These are phyloP conservation scores for rabbit (Oryctolagus cuniculus) DNA, from an alignment of 2,113 vertebrate species.

Conservation along the genomic window DNA sequence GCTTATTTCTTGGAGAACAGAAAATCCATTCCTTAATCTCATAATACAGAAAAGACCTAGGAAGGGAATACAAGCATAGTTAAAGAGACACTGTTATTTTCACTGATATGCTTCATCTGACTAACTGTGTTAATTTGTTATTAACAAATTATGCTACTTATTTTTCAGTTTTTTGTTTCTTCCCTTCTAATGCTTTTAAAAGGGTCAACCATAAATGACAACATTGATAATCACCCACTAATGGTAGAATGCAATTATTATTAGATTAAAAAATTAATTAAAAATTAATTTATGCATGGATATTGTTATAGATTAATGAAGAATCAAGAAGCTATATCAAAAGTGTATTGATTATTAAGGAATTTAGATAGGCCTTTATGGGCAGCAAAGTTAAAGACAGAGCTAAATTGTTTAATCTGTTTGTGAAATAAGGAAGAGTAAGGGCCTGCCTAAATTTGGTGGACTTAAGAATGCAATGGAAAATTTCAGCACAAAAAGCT, in stretches of 20 bases:
- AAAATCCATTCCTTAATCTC: conserved; percentile 54
- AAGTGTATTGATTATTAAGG: background rate
- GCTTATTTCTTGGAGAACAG: conserved; percentile 48
- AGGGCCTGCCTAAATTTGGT: background rate
- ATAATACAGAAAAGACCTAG: conserved; percentile 20
- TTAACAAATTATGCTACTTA: background rate
- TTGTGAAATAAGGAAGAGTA: background rate
- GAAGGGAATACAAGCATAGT: background rate
- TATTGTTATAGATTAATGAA: background rate
- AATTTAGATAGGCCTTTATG: too few species aligned
- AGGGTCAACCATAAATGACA: background rate
- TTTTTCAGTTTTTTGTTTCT: background rate
- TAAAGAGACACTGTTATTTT: background rate
- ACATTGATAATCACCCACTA: background rate
- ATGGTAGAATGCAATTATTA: background rate
- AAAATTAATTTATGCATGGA: background rate
- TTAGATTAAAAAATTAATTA: background rate
- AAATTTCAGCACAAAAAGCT: background rate
- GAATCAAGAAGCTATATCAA: background rate
- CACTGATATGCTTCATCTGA: background rate
- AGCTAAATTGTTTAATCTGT: too few species aligned
- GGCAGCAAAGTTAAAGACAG: too few species aligned
- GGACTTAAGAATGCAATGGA: background rate
- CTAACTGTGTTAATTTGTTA: background rate
- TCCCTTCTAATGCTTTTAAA: background rate